These are phyloP conservation scores for Pygmarrhopalites habei DNA, from an alignment of 1,140 invertebrate species.

Conservation along the genomic window DNA sequence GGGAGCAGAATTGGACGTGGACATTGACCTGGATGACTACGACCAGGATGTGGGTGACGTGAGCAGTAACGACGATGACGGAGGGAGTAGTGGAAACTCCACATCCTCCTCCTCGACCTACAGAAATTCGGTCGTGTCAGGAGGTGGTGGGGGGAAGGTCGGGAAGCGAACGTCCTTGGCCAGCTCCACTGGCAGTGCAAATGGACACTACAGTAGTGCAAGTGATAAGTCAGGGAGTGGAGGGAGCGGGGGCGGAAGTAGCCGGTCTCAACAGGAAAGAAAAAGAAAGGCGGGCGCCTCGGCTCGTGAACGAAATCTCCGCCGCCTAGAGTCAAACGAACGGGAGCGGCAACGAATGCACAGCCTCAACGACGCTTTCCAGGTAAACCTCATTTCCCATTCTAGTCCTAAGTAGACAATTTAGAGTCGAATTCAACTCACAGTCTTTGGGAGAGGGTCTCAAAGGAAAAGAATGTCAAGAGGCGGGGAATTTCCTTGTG, in stretches of 20 bases:
- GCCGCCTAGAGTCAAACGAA: conserved; percentile 78
- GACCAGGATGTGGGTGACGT: conserved; percentile 27
- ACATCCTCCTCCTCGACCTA: conserved; percentile 32
- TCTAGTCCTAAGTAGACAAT: no score
- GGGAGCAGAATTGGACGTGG: conserved; percentile 28
- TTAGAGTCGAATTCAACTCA: no score
- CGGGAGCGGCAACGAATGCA: conserved; percentile 82
- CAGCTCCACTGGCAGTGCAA: conserved; percentile 2
- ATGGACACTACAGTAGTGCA: conserved; percentile 15
- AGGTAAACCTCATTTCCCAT: conserved; percentile 51
- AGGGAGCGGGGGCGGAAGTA: conserved; percentile 39
- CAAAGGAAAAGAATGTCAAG: no score
- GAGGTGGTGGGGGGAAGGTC: conserved; percentile 9
- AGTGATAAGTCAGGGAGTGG: conserved; percentile 36
- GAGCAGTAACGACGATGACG: conserved; percentile 34
- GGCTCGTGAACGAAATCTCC: conserved; percentile 69
- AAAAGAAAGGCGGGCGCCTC: conserved; percentile 62
- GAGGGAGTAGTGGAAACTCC: conserved; percentile 30
- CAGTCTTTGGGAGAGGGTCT: no score
- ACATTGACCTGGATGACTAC: conserved; percentile 26
- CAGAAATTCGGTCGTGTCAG: conserved; percentile 19
- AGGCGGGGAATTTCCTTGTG: no score
- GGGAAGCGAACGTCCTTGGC: conserved; percentile 13
- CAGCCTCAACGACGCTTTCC: conserved; percentile 78
- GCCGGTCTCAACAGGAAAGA: conserved; percentile 41